Base-by-base conservation (phyloP, 1,140 invertebrate species). In the Zaprionus davidi region DNA sequence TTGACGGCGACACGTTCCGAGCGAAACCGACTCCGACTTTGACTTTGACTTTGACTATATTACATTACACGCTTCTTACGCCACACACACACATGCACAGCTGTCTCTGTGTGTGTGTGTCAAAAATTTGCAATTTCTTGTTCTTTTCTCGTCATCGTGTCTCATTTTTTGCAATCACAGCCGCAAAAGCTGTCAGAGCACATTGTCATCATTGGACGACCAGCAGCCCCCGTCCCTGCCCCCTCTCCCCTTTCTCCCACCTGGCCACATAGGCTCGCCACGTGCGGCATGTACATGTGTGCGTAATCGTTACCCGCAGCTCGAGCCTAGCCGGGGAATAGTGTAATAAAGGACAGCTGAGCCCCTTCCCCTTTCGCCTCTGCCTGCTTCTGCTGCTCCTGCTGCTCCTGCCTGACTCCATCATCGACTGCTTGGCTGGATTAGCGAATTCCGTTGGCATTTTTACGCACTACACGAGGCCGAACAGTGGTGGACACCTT, bases 81-180 rank as follows among this genome's bases (percentile, higher is more conserved):
- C 15, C 46, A 64, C 28, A 64, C 46, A 63, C 60, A 68, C 44
- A 73, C 57, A 57, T 41, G 56, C 57, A 57, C 53, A 55, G 22
- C 12, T 12, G 20, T 34, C n/a, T 41, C 1, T 22, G 58, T 63
- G 53, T 38, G 49, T 51, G 12, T 60, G 60, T 71, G 41, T 49
- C 41, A 72, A 78, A 71, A 70, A 58, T 80, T 78, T 79, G 85
- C 85, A 84, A 90, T 88, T 81, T 81, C 76, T 85, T 73, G 84
- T 81, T 76, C 67, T 78, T 79, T 71, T 76, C 71, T 77, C 83
- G 83, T 90, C 85, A 90, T 90, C 81, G 85, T 82, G 70, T 79
- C 79, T 78, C 85, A 84, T 90, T 90, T 90, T 90, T 90, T 76
- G 81, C 85, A 90, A 90, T 90, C 85, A 90, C 86, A 80, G 85